A percentile compares a stretch with the other conserved stretches of the same genome.
These are phyloP conservation scores for Verasper variegatus DNA, from an alignment of 2,113 vertebrate species.

Conservation along the genomic window DNA sequence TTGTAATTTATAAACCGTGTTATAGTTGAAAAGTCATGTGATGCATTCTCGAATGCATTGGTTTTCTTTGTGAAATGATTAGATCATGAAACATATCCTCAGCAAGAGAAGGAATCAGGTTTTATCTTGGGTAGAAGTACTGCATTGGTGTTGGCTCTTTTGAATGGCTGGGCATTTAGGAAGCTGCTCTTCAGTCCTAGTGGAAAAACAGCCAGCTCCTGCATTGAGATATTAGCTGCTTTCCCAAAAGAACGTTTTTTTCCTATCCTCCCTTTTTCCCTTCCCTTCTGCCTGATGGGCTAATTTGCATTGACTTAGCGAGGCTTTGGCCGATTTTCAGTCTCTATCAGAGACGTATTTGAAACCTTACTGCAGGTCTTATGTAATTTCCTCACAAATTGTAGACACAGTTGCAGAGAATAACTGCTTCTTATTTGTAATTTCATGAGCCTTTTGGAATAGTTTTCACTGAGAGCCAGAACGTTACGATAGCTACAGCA, in stretches of 20 bases:
- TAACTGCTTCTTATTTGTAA: slow-evolving; percentile 3
- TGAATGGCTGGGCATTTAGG: slow-evolving; percentile 2
- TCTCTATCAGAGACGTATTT: slow-evolving; percentile 47
- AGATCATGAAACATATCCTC: no score
- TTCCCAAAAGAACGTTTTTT: not conserved
- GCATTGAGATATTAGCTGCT: slow-evolving; percentile 30
- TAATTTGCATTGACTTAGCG: slow-evolving; percentile 49
- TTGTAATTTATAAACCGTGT: no score
- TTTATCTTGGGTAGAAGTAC: no score
- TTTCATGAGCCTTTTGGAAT: slow-evolving; percentile 10
- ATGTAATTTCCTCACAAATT: slow-evolving; percentile 27
- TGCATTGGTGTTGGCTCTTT: not conserved
- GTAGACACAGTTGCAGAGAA: slow-evolving; percentile 11
- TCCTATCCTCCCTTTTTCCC: slow-evolving; percentile 35
- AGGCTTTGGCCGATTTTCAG: slow-evolving; percentile 48
- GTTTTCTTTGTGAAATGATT: not conserved
- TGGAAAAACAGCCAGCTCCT: slow-evolving; percentile 29
- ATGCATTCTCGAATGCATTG: not conserved
- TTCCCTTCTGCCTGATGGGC: slow-evolving; percentile 37
- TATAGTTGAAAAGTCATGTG: not conserved
- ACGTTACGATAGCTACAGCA: slow-evolving; percentile 16
- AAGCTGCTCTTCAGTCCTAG: slow-evolving; percentile 23
- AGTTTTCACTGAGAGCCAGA: slow-evolving; percentile 1
- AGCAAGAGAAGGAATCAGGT: no score
- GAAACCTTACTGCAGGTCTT: slow-evolving; percentile 35